Evolutionary conservation across 2,888 invertebrate species (phyloP).

Genomic region (Ichneumon xanthorius): DNA sequence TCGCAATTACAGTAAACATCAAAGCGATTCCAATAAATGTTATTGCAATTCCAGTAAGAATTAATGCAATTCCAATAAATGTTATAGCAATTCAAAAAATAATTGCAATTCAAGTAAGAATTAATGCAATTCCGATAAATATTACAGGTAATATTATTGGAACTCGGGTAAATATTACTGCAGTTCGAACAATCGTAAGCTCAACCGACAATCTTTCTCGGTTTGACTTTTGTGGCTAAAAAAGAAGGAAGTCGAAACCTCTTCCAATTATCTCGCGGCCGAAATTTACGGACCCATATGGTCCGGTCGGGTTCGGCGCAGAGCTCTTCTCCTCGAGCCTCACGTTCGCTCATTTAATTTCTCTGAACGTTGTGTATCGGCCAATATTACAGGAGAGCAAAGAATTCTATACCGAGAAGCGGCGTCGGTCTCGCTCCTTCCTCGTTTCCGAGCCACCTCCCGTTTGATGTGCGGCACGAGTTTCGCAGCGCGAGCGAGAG

Average conservation of each 20-base stretch:
- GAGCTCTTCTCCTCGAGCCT: not conserved
- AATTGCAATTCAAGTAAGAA: not conserved
- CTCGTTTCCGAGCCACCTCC: constrained; percentile 11
- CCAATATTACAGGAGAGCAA: constrained; percentile 49
- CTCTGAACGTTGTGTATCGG: constrained; percentile 49
- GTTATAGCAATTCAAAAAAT: no score
- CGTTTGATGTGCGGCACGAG: constrained; percentile 35
- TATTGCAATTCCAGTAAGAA: no score
- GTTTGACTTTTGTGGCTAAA: not conserved
- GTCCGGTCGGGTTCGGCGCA: constrained; percentile 7
- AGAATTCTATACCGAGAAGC: constrained; percentile 37
- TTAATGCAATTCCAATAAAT: no score
- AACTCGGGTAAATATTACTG: not conserved
- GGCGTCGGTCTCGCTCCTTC: constrained; percentile 15
- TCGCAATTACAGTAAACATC: not conserved
- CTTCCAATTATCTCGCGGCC: not conserved
- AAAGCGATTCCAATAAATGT: not conserved
- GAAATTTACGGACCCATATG: constrained; percentile 62
- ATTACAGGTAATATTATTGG: no score
- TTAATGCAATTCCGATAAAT: no score
- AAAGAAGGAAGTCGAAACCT: no score
- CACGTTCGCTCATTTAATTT: constrained; percentile 39
- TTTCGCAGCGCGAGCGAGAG: constrained; percentile 39
- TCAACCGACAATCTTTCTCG: not conserved
- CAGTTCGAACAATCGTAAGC: not conserved